A percentile compares a stretch with the other conserved stretches of the same genome.
These are phyloP conservation scores for Arrhopalites spinosus DNA, from an alignment of 2,888 invertebrate species.

Conservation along the genomic window DNA sequence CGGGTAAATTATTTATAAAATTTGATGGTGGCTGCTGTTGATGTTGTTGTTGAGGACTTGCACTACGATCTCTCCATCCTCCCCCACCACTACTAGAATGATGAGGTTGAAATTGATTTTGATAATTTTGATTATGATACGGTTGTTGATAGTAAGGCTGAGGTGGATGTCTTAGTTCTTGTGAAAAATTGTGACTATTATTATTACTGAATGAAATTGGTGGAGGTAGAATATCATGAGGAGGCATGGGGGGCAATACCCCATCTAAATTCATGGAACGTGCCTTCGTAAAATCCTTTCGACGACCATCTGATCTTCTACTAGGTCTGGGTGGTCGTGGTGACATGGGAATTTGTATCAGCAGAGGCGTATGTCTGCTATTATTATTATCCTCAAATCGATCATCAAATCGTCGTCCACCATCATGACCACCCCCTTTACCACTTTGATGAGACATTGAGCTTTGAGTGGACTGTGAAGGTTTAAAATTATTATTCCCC, in stretches of 20 bases:
- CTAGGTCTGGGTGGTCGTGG: slow-evolving; percentile 52
- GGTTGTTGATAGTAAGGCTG: too few species aligned
- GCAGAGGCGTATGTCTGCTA: background rate
- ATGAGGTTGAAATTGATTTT: too few species aligned
- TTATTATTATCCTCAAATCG: background rate
- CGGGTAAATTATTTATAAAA: background rate
- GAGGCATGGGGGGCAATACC: slow-evolving; percentile 12
- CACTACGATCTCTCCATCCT: background rate
- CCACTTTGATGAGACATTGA: background rate
- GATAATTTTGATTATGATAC: too few species aligned
- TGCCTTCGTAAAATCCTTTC: slow-evolving; percentile 51
- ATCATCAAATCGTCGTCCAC: too few species aligned
- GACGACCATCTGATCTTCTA: slow-evolving; percentile 36
- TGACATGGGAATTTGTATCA: slow-evolving; percentile 40
- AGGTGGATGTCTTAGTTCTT: too few species aligned
- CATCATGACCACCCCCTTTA: background rate
- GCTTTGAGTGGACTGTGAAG: too few species aligned
- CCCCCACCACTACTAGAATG: background rate
- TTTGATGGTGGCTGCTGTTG: background rate
- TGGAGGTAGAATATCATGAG: slow-evolving; percentile 16
- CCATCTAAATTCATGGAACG: slow-evolving; percentile 45
- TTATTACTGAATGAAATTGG: slow-evolving; percentile 21
- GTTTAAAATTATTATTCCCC: background rate
- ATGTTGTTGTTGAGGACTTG: background rate
- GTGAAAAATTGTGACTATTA: background rate